phyloP scores from a whole-genome alignment of 2,797 vertebrate species.

The Rachycentron canadum region DNA sequence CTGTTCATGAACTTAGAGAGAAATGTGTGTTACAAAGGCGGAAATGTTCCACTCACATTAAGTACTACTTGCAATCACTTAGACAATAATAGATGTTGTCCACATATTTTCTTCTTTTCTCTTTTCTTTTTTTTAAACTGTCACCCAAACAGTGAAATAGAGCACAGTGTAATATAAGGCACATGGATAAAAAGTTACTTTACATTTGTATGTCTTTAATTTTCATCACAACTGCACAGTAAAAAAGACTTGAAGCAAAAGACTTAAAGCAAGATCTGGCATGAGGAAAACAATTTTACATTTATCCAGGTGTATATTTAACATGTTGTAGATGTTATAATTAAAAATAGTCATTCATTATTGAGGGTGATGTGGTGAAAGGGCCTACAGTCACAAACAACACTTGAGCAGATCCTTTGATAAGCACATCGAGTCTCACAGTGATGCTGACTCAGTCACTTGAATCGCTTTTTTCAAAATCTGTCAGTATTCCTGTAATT shows the following conservation, averaged over 20 bases:
- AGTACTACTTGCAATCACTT: conserved; percentile 47
- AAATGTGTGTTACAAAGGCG: conserved; percentile 46
- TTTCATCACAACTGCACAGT: conserved; percentile 29
- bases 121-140: conserved; percentile 10
- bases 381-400: conserved; percentile 74
- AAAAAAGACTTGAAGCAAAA: conserved; percentile 16
- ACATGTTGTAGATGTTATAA: conserved; percentile 48
- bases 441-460: conserved; percentile 84
- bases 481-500: conserved; percentile 72
- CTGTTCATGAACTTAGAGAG: conserved; percentile 45
- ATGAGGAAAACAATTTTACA: conserved; percentile 64
- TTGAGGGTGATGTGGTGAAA: conserved; percentile 51
- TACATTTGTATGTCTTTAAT: conserved; percentile 32
- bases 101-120: conserved; percentile 11
- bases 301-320: conserved; percentile 56
- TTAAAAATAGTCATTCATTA: conserved; percentile 45
- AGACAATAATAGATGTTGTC: conserved; percentile 39
- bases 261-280: conserved; percentile 20
- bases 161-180: conserved; percentile 39
- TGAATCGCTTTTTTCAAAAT: conserved; percentile 83
- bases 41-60: conserved; percentile 50
- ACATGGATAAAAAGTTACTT: conserved; percentile 16
- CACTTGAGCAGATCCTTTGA: conserved; percentile 87
- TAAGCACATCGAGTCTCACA: conserved; percentile 91
- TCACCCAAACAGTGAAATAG: conserved; percentile 26